Percentiles rank a stretch among this genome's conserved stretches.
Evolutionary conservation across 2,888 invertebrate genomes (phyloP).

Genomic region (Plagiodera versicolora): DNA sequence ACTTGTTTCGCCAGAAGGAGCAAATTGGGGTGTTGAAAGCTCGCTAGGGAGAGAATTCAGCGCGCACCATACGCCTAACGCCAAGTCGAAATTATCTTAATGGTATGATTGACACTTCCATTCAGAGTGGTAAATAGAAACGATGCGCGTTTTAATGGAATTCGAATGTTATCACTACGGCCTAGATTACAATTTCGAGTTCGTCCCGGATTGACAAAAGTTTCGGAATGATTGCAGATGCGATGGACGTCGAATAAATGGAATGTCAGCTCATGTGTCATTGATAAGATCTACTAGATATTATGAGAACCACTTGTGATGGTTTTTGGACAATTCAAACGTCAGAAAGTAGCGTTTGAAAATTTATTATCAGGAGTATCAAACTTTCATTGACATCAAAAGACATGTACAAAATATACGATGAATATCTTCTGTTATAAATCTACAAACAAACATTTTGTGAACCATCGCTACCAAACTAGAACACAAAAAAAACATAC

Average conservation of each 20-base stretch:
- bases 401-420: too few relatives aligned
- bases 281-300: too few relatives aligned
- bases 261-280: too few relatives aligned
- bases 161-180: slow-evolving; percentile 50
- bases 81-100: slow-evolving; percentile 50
- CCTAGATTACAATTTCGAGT: background rate
- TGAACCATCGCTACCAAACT: too few relatives aligned
- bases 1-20: slow-evolving; percentile 5
- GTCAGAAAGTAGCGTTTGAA: too few relatives aligned
- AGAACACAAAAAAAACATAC: too few relatives aligned
- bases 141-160: slow-evolving; percentile 47
- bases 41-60: slow-evolving; percentile 13
- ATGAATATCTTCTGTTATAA: too few relatives aligned
- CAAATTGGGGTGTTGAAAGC: background rate
- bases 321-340: too few relatives aligned
- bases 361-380: too few relatives aligned
- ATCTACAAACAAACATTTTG: too few relatives aligned
- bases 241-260: background rate
- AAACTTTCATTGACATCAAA: too few relatives aligned
- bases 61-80: slow-evolving; percentile 37
- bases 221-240: background rate
- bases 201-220: background rate
- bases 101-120: slow-evolving; percentile 52
- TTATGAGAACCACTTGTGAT: too few relatives aligned
- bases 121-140: slow-evolving; percentile 42